Evolutionary conservation across 2,113 vertebrate species (phyloP).

Genomic region (Fregetta grallaria): DNA sequence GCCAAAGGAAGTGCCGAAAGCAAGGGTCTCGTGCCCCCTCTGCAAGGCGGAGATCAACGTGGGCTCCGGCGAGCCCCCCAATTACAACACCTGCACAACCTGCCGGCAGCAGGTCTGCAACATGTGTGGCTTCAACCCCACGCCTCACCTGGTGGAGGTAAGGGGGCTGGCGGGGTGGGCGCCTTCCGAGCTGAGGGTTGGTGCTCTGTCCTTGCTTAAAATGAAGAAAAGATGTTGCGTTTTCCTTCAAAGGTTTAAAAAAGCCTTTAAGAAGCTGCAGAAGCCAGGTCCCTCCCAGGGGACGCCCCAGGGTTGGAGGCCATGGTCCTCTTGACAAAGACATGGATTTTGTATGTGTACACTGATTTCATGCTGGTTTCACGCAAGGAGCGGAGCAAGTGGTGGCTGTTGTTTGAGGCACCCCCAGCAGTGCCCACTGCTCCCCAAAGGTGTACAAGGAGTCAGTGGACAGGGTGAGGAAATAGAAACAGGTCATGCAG

Average conservation of each 20-base stretch:
- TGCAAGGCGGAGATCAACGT: constrained; percentile 93
- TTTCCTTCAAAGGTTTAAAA: neutral
- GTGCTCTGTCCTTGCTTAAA: neutral
- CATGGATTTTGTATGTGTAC: neutral
- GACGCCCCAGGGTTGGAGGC: neutral
- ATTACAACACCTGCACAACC: constrained; percentile 94
- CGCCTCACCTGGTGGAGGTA: constrained; percentile 95
- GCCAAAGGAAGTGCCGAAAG: constrained; percentile 81
- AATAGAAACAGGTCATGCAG: neutral
- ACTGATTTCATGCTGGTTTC: neutral
- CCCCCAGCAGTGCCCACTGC: neutral
- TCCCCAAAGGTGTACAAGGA: neutral
- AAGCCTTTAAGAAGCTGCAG: neutral
- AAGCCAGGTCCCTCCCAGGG: neutral
- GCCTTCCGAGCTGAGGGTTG: rapidly evolving
- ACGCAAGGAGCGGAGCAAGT: neutral
- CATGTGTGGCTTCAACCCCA: constrained; percentile 97
- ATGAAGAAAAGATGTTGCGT: neutral
- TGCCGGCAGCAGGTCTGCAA: constrained; percentile 95
- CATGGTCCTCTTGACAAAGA: neutral
- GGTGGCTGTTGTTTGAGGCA: neutral
- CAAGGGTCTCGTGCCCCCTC: constrained; percentile 87
- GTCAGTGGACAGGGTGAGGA: neutral
- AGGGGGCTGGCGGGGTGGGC: neutral
- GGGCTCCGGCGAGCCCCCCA: constrained; percentile 81